These are phyloP conservation scores for Peromyscus attwateri DNA, from an alignment of 2,797 vertebrate genomes.

Conservation along the genomic window DNA sequence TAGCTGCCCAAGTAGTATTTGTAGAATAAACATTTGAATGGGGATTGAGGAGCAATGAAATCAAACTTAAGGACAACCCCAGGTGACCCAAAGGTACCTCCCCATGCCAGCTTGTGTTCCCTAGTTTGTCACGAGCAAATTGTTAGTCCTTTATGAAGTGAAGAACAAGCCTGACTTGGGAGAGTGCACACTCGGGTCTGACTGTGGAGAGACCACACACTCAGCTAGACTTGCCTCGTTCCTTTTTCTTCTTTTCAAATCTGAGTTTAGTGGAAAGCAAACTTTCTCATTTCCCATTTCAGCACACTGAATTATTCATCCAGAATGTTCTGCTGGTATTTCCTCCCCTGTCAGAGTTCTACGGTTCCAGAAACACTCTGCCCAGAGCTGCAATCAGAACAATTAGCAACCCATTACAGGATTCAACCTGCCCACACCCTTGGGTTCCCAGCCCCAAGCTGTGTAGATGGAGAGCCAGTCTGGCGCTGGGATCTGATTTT, in stretches of 20 bases:
- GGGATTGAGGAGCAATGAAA: background rate
- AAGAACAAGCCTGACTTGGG: background rate
- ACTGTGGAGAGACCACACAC: background rate
- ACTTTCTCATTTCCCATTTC: constrained; percentile 86
- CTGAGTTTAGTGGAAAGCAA: constrained; percentile 82
- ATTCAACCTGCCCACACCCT: constrained; percentile 9
- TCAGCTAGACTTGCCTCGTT: constrained; percentile 59
- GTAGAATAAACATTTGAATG: background rate
- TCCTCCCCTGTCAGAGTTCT: constrained; percentile 85
- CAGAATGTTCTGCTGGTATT: constrained; percentile 84
- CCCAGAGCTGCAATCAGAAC: constrained; percentile 84
- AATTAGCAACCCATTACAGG: constrained; percentile 87
- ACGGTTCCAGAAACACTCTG: constrained; percentile 84
- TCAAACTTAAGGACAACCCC: background rate
- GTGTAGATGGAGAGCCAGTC: background rate
- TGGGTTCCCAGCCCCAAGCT: background rate
- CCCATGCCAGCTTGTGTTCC: background rate
- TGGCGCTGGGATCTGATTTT: background rate
- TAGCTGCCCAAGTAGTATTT: background rate
- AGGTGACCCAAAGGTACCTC: background rate
- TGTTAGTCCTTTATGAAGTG: background rate
- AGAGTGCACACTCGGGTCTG: background rate
- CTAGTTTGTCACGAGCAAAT: background rate
- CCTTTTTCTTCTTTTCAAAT: constrained; percentile 26
- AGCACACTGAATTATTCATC: constrained; percentile 89